Conservation (phyloP, 1,140 invertebrate genomes). For the Caenorhabditis briggsae region DNA sequence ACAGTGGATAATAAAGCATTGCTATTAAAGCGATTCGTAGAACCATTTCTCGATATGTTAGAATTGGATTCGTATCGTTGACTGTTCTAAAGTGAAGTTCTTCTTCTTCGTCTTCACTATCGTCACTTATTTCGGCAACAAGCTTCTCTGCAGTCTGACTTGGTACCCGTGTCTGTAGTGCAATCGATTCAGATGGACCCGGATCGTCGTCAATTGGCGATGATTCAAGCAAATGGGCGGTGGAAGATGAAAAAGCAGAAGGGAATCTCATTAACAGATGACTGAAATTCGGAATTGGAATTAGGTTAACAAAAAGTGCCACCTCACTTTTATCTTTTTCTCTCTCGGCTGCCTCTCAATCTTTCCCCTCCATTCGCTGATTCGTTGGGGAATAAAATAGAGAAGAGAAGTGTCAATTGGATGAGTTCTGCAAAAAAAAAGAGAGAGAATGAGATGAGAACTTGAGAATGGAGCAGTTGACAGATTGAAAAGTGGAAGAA, state of each 20-base stretch:
- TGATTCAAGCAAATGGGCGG: slow-evolving; percentile 26
- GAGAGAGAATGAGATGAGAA: neutral
- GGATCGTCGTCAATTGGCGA: slow-evolving; percentile 34
- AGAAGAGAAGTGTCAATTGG: neutral
- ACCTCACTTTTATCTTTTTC: slow-evolving; percentile 40
- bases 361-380: slow-evolving; percentile 7
- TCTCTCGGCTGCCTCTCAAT: neutral
- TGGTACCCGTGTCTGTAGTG: slow-evolving; percentile 13
- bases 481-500: neutral
- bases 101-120: slow-evolving; percentile 36
- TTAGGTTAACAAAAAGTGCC: neutral
- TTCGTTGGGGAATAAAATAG: neutral
- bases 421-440: neutral
- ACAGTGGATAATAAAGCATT: slow-evolving; percentile 87
- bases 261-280: slow-evolving; percentile 34
- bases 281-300: neutral
- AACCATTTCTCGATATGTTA: slow-evolving; percentile 60
- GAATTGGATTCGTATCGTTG: slow-evolving; percentile 14
- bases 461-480: slow-evolving; percentile 3
- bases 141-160: neutral
- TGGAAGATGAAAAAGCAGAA: slow-evolving; percentile 26
- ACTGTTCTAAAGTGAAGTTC: slow-evolving; percentile 8
- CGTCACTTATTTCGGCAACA: slow-evolving; percentile 45
- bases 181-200: slow-evolving; percentile 36
- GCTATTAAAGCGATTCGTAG: slow-evolving; percentile 79